Conservation (phyloP, 2,888 invertebrate genomes). For the Eupithecia centaureata region DNA sequence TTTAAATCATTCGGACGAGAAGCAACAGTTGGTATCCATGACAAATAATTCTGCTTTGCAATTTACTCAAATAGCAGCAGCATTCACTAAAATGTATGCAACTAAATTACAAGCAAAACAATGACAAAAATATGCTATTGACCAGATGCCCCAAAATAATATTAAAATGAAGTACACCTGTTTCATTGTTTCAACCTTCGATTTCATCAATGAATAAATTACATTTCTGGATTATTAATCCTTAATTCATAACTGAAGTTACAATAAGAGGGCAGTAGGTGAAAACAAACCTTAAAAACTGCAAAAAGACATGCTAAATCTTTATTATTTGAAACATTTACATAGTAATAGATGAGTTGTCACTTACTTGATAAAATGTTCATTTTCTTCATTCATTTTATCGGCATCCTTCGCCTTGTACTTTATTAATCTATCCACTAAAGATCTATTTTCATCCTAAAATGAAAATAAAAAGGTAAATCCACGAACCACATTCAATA, state of each 20-base stretch:
- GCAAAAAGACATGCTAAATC: constrained; percentile 52
- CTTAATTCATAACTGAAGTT: constrained; percentile 23
- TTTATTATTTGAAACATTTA: constrained; percentile 41
- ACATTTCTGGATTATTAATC: constrained; percentile 9
- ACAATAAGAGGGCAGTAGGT: constrained; percentile 25
- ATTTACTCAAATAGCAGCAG: constrained; percentile 56
- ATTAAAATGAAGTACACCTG: constrained; percentile 15
- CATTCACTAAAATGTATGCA: constrained; percentile 62
- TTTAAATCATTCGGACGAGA: constrained; percentile 5
- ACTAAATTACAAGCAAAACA: constrained; percentile 58
- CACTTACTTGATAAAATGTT: constrained; percentile 93
- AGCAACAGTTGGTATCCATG: constrained; percentile 49
- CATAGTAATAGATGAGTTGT: constrained; percentile 27
- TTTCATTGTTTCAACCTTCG: constrained; percentile 6
- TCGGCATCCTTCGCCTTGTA: constrained; percentile 98
- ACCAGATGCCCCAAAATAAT: constrained; percentile 61
- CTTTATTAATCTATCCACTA: constrained; percentile 94
- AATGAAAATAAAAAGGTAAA: constrained; percentile 54
- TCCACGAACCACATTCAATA: not conserved
- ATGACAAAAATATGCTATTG: constrained; percentile 44
- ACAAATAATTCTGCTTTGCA: constrained; percentile 54
- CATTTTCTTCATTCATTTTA: constrained; percentile 98
- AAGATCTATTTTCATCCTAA: constrained; percentile 93
- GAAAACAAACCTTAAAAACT: constrained; percentile 50
- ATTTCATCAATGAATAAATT: not conserved